Conservation (phyloP, 2,113 vertebrate species). For the Xiphophorus maculatus region DNA sequence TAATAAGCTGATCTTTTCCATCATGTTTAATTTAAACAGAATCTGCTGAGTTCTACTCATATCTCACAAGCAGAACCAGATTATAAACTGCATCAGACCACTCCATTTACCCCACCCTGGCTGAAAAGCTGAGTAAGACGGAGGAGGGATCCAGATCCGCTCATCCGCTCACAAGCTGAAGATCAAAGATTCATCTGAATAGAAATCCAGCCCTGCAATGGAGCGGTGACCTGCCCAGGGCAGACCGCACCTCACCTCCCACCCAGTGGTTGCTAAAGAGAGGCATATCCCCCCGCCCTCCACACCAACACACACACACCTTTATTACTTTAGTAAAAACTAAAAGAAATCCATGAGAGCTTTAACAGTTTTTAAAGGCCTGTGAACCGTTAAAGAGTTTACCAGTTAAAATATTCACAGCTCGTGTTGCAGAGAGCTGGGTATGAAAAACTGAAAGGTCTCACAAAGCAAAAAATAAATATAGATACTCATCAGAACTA, state of each 20-base stretch:
- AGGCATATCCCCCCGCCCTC: too few relatives aligned
- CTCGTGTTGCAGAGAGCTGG: background rate
- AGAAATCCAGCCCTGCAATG: slow-evolving; percentile 34
- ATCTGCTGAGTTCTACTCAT: background rate
- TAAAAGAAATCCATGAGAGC: slow-evolving; percentile 13
- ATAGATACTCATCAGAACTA: too few relatives aligned
- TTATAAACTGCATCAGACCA: too few relatives aligned
- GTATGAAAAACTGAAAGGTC: too few relatives aligned
- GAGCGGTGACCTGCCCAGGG: too few relatives aligned
- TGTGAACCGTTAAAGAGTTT: slow-evolving; percentile 27
- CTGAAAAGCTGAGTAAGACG: slow-evolving; percentile 53
- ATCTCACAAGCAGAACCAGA: slow-evolving; percentile 3
- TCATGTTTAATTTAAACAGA: background rate
- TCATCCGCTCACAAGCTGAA: slow-evolving; percentile 30
- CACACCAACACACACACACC: background rate
- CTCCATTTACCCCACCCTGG: background rate
- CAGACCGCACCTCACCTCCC: too few relatives aligned
- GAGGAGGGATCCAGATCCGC: slow-evolving; percentile 3
- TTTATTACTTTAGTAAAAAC: slow-evolving; percentile 1
- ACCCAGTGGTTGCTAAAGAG: background rate
- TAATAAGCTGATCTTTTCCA: background rate
- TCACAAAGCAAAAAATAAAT: too few relatives aligned
- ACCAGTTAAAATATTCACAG: slow-evolving; percentile 34
- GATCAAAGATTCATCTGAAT: slow-evolving; percentile 51
- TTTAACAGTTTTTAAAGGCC: slow-evolving; percentile 32